Evolutionary conservation across 1,140 invertebrate species (phyloP).

Genomic region (Acromyrmex charruanus): DNA sequence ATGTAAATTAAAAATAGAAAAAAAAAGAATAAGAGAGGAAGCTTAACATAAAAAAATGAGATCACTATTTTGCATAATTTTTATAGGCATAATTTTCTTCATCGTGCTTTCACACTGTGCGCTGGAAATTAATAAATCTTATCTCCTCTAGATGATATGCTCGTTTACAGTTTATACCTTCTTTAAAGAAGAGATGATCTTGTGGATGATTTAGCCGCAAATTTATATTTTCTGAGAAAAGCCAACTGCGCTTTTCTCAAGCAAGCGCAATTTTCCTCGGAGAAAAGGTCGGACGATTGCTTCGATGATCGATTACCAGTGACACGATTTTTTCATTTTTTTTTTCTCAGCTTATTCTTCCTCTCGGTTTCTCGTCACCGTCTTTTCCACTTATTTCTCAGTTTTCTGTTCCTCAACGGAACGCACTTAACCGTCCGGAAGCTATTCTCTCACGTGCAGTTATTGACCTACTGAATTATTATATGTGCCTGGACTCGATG

Average conservation of each 20-base stretch:
- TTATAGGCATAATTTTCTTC: constrained; percentile 36
- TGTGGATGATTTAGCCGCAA: not conserved
- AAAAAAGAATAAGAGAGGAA: not conserved
- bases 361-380: not conserved
- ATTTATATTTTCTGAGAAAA: constrained; percentile 23
- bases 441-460: constrained; percentile 24
- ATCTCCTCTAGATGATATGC: not conserved
- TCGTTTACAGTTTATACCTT: not conserved
- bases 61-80: constrained; percentile 49
- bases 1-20: constrained; percentile 11
- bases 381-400: constrained; percentile 22
- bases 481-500: not conserved
- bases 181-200: constrained; percentile 7
- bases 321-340: constrained; percentile 17
- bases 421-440: constrained; percentile 12
- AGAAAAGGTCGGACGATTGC: not conserved
- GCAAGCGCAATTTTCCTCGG: constrained; percentile 18
- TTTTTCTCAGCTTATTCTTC: not conserved
- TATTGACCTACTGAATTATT: constrained; percentile 60
- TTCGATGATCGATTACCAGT: constrained; percentile 39
- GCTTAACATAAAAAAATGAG: not conserved
- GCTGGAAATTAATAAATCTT: not conserved
- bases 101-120: not conserved
- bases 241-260: not conserved
- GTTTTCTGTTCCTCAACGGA: constrained; percentile 7